Evolutionary conservation across 1,140 invertebrate species (phyloP), one percentile per base, ranked within the genome.

Genomic region (Conus ventricosus): DNA sequence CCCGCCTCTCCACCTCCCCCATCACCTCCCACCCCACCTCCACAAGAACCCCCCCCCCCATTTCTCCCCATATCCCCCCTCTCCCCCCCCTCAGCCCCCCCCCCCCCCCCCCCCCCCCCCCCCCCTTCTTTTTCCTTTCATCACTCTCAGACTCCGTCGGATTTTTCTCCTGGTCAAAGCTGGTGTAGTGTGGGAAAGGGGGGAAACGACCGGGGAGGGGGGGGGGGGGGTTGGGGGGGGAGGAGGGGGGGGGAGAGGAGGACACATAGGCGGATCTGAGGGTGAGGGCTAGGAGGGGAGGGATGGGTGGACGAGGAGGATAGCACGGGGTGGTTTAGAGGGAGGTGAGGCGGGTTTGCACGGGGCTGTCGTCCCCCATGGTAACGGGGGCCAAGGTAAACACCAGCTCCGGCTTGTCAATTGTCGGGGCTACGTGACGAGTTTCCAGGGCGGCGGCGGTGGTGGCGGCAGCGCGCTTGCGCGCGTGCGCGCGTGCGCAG

Each of bases 331-430:
- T 15, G 80, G 80, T 5, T 2, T 2, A 1, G 80, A 27, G 80
- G 27, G 80, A 8, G 80, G 54, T 82, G 80, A 27, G 80, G 76
- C 10, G 76, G 76, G 80, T 55, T 82, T 82, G 80, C 80, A 82
- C 67, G 67, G 67, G 67, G 67, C 67, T 71, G 67, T 71, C 67
- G 67, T 71, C 23, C 0, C 0, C 67, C 23, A 71, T 71, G 67
- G 67, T 20, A 71, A 71, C 67, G 67, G 67, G 67, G 67, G 67
- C 67, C 20, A 71, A 71, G 67, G 67, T 71, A 71, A 71, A 71
- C 67, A 71, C 23, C 11, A 15, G 67, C 67, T 20, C 67, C 67
- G 20, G 11, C 67, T 71, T 71, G 67, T 71, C 67, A 71, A 71
- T 71, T 71, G 67, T 71, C 67, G 11, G 67, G 67, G 13, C 67